Conservation (phyloP, 2,888 invertebrate genomes). For the Boloria selene region DNA sequence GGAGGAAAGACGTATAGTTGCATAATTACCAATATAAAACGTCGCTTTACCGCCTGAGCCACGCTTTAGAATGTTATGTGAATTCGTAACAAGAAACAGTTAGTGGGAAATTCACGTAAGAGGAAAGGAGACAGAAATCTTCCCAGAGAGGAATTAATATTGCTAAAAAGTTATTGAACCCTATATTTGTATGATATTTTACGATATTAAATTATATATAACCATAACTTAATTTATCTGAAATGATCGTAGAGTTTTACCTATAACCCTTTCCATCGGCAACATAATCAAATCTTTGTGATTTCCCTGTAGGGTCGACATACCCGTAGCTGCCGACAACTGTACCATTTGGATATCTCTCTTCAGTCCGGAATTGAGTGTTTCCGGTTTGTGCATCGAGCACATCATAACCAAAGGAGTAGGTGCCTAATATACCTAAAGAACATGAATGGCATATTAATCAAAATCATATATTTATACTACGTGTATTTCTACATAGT, state of each 20-base stretch:
- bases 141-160: too few relatives aligned
- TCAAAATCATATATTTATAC: not conserved
- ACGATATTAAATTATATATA: too few relatives aligned
- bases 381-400: slow-evolving; percentile 85
- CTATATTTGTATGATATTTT: too few relatives aligned
- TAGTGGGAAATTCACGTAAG: too few relatives aligned
- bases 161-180: too few relatives aligned
- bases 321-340: slow-evolving; percentile 88
- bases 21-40: too few relatives aligned
- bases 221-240: not conserved
- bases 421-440: slow-evolving; percentile 81
- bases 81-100: too few relatives aligned
- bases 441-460: slow-evolving; percentile 10
- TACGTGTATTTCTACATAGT: too few relatives aligned
- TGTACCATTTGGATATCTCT: slow-evolving; percentile 86
- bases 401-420: slow-evolving; percentile 88
- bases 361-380: slow-evolving; percentile 87
- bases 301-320: slow-evolving; percentile 83
- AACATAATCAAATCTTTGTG: slow-evolving; percentile 83
- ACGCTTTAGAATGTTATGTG: too few relatives aligned
- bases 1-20: too few relatives aligned
- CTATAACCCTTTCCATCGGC: slow-evolving; percentile 87
- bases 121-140: too few relatives aligned
- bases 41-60: too few relatives aligned
- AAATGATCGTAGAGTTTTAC: slow-evolving; percentile 53